Conservation (phyloP, 2,888 invertebrate genomes). For the Ennomos quercinarius region DNA sequence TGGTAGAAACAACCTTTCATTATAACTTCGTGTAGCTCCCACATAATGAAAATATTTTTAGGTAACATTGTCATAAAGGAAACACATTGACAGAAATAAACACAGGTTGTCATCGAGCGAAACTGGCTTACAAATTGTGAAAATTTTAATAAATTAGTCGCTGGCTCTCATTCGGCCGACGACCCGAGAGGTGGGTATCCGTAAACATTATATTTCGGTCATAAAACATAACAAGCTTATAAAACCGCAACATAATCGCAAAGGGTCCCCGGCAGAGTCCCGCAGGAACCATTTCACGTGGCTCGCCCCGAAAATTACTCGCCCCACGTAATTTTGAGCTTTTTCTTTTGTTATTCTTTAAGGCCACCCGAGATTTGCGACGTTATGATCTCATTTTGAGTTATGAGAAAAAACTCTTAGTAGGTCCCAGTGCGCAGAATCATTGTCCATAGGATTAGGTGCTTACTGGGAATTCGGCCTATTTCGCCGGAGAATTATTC, state of each 20-base stretch:
- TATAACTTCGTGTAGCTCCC: constrained; percentile 4
- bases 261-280: constrained; percentile 70
- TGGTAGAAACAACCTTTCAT: constrained; percentile 4
- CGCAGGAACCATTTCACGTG: constrained; percentile 72
- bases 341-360: constrained; percentile 83
- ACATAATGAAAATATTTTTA: constrained; percentile 20
- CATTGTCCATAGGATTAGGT: constrained; percentile 78
- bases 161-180: constrained; percentile 50
- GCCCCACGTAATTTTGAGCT: constrained; percentile 80
- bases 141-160: constrained; percentile 55
- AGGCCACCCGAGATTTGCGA: constrained; percentile 77
- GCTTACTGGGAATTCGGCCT: constrained; percentile 60
- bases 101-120: constrained; percentile 29
- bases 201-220: constrained; percentile 72
- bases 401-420: constrained; percentile 82
- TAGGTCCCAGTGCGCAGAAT: constrained; percentile 70
- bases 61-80: constrained; percentile 26
- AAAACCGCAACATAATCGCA: constrained; percentile 80
- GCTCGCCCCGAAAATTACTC: constrained; percentile 82
- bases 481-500: constrained; percentile 47
- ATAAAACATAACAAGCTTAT: constrained; percentile 84
- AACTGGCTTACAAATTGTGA: constrained; percentile 46
- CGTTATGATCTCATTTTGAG: constrained; percentile 84
- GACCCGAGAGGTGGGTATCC: constrained; percentile 61
- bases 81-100: constrained; percentile 38